phyloP scores from a whole-genome alignment of 2,888 invertebrate genomes.

The Nasonovia ribisnigri region DNA sequence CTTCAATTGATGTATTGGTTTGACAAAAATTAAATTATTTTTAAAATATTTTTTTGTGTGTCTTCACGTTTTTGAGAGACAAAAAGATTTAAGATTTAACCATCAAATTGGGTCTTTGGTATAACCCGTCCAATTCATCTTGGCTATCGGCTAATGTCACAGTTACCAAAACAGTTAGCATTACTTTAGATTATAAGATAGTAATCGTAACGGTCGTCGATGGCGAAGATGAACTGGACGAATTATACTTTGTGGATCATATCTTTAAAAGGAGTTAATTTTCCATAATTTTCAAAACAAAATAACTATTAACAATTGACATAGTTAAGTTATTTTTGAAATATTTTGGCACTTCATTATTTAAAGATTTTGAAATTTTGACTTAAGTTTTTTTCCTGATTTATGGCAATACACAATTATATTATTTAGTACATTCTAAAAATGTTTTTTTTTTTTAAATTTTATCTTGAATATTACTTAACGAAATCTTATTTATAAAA shows the following conservation, averaged over 20 bases:
- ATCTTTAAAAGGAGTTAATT: background rate
- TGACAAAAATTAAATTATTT: background rate
- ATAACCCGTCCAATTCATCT: no score
- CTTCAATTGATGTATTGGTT: background rate
- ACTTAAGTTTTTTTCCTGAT: background rate
- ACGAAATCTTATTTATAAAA: background rate
- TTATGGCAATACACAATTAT: background rate
- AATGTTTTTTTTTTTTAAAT: background rate
- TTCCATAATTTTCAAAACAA: background rate
- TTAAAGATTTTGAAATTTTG: background rate
- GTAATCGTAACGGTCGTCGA: no score
- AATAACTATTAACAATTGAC: background rate
- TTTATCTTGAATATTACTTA: background rate
- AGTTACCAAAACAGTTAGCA: no score
- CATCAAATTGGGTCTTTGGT: background rate
- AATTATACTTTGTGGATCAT: background rate
- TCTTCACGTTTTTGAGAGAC: background rate
- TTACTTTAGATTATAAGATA: no score
- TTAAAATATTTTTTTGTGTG: background rate
- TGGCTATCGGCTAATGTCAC: no score
- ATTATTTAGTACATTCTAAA: background rate
- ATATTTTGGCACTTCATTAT: background rate
- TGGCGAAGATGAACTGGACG: no score
- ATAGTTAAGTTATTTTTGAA: background rate
- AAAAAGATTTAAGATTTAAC: background rate